Evolutionary conservation across 2,113 vertebrate genomes (phyloP).

Genomic region (Ascaphus truei): DNA sequence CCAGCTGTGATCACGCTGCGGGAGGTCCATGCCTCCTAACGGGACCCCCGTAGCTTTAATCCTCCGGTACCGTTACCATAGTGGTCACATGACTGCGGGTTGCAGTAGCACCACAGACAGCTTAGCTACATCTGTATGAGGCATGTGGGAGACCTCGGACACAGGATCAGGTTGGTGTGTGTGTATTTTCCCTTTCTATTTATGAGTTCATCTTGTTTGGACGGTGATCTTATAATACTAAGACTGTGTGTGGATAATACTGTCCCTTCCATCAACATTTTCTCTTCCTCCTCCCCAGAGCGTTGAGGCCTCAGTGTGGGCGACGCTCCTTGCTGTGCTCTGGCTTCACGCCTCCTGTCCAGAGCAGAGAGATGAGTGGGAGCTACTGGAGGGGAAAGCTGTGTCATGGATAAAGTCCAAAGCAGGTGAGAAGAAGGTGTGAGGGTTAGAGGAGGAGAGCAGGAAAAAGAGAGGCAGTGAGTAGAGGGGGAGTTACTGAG

Average conservation of each 20-base stretch:
- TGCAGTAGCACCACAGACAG: too few species aligned
- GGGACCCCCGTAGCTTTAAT: too few species aligned
- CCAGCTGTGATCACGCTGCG: too few species aligned
- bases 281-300: not conserved
- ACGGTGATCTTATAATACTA: not conserved
- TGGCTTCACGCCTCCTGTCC: slow-evolving; percentile 65
- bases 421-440: not conserved
- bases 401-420: slow-evolving; percentile 39
- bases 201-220: not conserved
- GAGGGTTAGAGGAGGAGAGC: too few species aligned
- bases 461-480: too few species aligned
- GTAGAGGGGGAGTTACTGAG: slow-evolving; percentile 41
- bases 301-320: slow-evolving; percentile 58
- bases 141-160: too few species aligned
- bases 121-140: too few species aligned
- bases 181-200: not conserved
- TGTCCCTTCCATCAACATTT: not conserved
- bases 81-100: too few species aligned
- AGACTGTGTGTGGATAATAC: not conserved
- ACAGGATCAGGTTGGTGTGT: not conserved
- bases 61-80: too few species aligned
- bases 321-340: slow-evolving; percentile 69
- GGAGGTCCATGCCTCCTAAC: too few species aligned
- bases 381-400: slow-evolving; percentile 64
- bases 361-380: slow-evolving; percentile 59